Conservation (phyloP, 1,140 invertebrate genomes). For the Ditylenchus dipsaci region DNA sequence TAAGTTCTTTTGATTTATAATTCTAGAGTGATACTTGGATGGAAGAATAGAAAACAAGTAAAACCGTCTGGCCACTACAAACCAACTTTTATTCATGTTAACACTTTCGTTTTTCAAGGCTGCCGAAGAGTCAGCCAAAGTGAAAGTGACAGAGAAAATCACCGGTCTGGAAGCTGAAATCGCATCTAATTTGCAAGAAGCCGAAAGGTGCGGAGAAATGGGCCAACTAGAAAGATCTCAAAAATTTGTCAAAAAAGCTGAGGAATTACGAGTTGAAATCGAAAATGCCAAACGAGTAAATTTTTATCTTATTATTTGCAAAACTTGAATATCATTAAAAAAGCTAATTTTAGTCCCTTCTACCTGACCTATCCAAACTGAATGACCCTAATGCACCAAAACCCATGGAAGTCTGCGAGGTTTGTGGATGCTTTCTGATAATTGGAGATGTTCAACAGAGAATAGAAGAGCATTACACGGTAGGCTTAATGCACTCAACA, state of each 20-base stretch:
- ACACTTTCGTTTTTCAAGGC: neutral
- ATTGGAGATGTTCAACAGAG: slow-evolving; percentile 92
- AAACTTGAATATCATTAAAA: slow-evolving; percentile 4
- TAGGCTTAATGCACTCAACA: neutral
- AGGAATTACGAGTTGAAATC: slow-evolving; percentile 27
- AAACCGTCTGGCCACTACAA: too few relatives aligned
- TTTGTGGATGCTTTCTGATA: slow-evolving; percentile 94
- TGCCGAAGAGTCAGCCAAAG: neutral
- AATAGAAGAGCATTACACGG: slow-evolving; percentile 89
- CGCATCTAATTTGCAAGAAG: slow-evolving; percentile 25
- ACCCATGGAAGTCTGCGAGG: slow-evolving; percentile 92
- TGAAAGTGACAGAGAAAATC: slow-evolving; percentile 26
- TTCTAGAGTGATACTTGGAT: too few relatives aligned
- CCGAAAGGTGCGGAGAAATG: slow-evolving; percentile 19
- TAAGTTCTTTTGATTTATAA: neutral
- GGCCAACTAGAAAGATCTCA: slow-evolving; percentile 35
- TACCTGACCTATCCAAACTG: neutral
- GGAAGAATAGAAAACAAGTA: too few relatives aligned
- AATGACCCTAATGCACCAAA: slow-evolving; percentile 22
- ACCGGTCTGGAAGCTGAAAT: slow-evolving; percentile 27
- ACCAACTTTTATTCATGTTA: neutral
- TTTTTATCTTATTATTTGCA: slow-evolving; percentile 6
- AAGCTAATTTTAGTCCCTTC: neutral
- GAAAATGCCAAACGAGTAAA: slow-evolving; percentile 26
- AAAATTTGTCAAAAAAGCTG: slow-evolving; percentile 31